A percentile compares a stretch with the other conserved stretches of the same genome.
These are phyloP conservation scores for Semicossyphus pulcher DNA, from an alignment of 2,113 vertebrate genomes.

Conservation along the genomic window DNA sequence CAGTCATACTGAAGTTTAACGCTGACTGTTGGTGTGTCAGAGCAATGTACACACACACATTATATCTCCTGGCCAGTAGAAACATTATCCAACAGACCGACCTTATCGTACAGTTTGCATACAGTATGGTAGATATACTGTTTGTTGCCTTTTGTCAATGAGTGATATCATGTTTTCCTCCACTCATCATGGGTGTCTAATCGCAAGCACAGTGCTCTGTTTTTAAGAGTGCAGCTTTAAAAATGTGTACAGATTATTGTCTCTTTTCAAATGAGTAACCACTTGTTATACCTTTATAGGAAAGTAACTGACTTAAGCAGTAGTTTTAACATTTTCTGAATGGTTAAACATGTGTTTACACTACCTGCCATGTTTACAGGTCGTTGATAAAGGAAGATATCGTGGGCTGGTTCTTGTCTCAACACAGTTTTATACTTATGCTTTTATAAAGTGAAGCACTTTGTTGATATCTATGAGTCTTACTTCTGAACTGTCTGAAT, in stretches of 20 bases:
- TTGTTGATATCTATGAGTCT: constrained; percentile 79
- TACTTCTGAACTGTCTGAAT: constrained; percentile 73
- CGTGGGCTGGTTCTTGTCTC: constrained; percentile 66
- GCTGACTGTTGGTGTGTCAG: constrained; percentile 6
- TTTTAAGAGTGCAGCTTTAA: constrained; percentile 69
- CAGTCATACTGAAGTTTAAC: constrained; percentile 25
- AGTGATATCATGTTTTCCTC: constrained; percentile 35
- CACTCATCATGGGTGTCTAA: constrained; percentile 55
- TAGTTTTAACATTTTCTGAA: constrained; percentile 55
- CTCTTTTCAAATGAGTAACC: constrained; percentile 47
- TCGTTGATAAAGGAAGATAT: constrained; percentile 54
- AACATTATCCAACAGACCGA: constrained; percentile 2
- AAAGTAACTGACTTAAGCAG: constrained; percentile 42
- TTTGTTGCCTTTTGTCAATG: constrained; percentile 41
- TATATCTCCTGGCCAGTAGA: constrained; percentile 17
- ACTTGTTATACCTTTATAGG: constrained; percentile 55
- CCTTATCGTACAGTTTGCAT: constrained; percentile 17
- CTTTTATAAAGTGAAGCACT: constrained; percentile 80
- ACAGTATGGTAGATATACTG: constrained; percentile 13
- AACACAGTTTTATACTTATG: constrained; percentile 76
- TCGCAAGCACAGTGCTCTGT: constrained; percentile 63
- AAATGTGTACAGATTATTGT: constrained; percentile 61
- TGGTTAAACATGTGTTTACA: constrained; percentile 74
- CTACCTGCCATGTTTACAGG: constrained; percentile 78
- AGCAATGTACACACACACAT: background rate